These are phyloP conservation scores for Arrhopalites spinosus DNA, from an alignment of 2,888 invertebrate species.

Conservation along the genomic window DNA sequence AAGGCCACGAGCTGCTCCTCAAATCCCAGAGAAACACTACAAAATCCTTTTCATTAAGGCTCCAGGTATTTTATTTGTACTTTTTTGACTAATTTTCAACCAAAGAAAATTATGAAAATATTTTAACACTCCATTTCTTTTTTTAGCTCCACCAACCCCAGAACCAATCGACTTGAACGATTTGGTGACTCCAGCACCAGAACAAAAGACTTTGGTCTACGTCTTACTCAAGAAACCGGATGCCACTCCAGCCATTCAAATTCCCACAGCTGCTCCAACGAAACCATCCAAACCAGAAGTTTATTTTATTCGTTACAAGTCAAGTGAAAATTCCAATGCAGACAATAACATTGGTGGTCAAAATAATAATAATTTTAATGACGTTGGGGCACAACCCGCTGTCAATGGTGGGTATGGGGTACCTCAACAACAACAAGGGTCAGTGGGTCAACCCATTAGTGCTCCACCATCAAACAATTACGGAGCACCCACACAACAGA, in stretches of 20 bases:
- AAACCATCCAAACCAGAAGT: conserved; percentile 87
- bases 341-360: conserved; percentile 14
- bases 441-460: no score
- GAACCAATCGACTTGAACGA: conserved; percentile 81
- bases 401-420: background rate
- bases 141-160: conserved; percentile 63
- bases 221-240: conserved; percentile 81
- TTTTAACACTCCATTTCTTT: no score
- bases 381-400: background rate
- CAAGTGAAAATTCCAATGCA: conserved; percentile 56
- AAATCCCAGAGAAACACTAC: conserved; percentile 75
- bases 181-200: conserved; percentile 70
- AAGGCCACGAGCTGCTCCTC: conserved; percentile 59
- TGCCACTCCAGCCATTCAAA: conserved; percentile 76
- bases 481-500: background rate
- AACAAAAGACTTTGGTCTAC: conserved; percentile 81
- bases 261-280: conserved; percentile 76
- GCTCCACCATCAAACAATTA: conserved; percentile 8
- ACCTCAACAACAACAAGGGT: no score
- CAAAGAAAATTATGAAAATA: no score
- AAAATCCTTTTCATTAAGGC: conserved; percentile 84
- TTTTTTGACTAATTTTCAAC: no score
- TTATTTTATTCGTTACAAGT: conserved; percentile 84
- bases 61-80: no score
- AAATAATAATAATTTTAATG: background rate